Evolutionary conservation across 2,797 vertebrate genomes (phyloP).

Genomic region (Thunnus albacares): DNA sequence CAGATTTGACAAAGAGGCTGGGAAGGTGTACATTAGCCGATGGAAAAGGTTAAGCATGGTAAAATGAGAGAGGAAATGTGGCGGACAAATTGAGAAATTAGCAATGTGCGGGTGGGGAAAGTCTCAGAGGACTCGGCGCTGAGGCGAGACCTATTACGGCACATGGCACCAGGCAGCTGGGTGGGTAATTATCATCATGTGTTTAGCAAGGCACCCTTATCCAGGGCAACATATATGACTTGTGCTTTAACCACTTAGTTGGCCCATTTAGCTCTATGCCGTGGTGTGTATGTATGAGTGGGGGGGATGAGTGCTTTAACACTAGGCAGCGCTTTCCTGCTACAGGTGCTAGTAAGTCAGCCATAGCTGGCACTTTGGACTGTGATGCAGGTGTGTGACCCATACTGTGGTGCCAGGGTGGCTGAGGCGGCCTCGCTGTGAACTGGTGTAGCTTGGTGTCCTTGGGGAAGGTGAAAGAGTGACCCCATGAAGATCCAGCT

Average conservation of each 20-base stretch:
- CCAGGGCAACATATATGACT: slow-evolving; percentile 79
- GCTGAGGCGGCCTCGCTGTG: slow-evolving; percentile 44
- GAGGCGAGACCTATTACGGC: slow-evolving; percentile 85
- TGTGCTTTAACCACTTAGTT: slow-evolving; percentile 77
- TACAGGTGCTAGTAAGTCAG: slow-evolving; percentile 51
- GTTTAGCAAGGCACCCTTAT: slow-evolving; percentile 83
- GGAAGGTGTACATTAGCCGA: slow-evolving; percentile 75
- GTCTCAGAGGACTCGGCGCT: slow-evolving; percentile 82
- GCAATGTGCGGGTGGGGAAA: slow-evolving; percentile 70
- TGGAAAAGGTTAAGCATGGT: slow-evolving; percentile 81
- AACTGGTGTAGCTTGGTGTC: slow-evolving; percentile 53
- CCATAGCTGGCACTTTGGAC: slow-evolving; percentile 49
- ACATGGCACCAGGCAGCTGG: slow-evolving; percentile 85
- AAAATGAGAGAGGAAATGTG: slow-evolving; percentile 77
- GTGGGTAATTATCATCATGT: slow-evolving; percentile 86
- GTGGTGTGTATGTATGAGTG: slow-evolving; percentile 22
- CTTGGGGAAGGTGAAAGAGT: slow-evolving; percentile 78
- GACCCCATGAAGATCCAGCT: slow-evolving; percentile 76
- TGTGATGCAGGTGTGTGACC: slow-evolving; percentile 62
- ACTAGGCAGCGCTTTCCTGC: slow-evolving; percentile 27
- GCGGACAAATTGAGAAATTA: slow-evolving; percentile 89
- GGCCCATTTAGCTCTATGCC: slow-evolving; percentile 72
- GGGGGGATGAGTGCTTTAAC: slow-evolving; percentile 32
- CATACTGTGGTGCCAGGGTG: slow-evolving; percentile 30
- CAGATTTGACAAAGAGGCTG: slow-evolving; percentile 79